A percentile compares a stretch with the other conserved stretches of the same genome.
phyloP scores from a whole-genome alignment of 1,140 invertebrate genomes.

The Dreissena polymorpha region DNA sequence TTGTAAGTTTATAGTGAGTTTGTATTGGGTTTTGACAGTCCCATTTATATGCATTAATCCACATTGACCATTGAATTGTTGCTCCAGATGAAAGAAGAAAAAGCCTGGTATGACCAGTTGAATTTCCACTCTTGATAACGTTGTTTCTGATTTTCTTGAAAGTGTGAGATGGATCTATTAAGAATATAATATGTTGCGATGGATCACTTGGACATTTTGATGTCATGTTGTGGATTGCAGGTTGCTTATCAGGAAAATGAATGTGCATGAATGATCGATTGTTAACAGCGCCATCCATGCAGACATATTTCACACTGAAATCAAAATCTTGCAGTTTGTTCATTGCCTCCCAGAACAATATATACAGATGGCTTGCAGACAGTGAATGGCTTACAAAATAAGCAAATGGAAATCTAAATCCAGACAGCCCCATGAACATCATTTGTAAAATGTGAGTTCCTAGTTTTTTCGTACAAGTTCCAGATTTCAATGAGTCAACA shows the following conservation, averaged over 20 bases:
- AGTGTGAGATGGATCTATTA: background rate
- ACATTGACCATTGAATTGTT: conserved; percentile 44
- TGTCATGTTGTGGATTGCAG: conserved; percentile 21
- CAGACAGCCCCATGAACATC: conserved; percentile 46
- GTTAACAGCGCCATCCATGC: conserved; percentile 46
- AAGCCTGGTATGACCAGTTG: background rate
- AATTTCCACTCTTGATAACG: conserved; percentile 22
- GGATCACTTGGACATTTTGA: background rate
- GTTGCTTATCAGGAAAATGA: background rate
- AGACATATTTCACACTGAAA: no score
- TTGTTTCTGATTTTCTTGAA: conserved; percentile 38
- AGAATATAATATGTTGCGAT: background rate
- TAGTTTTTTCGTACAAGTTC: no score
- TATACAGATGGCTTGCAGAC: conserved; percentile 40
- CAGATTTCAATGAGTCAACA: background rate
- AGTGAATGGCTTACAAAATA: conserved; percentile 41
- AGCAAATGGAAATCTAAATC: conserved; percentile 57
- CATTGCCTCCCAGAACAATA: conserved; percentile 40
- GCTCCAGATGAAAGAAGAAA: background rate
- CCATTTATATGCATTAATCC: no score
- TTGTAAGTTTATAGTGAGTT: conserved; percentile 33
- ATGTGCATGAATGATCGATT: conserved; percentile 50
- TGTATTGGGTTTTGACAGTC: conserved; percentile 20
- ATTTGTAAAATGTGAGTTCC: conserved; percentile 55
- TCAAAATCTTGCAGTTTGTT: no score